Evolutionary conservation across 2,888 invertebrate genomes (phyloP).

Genomic region (Meta bourneti): DNA sequence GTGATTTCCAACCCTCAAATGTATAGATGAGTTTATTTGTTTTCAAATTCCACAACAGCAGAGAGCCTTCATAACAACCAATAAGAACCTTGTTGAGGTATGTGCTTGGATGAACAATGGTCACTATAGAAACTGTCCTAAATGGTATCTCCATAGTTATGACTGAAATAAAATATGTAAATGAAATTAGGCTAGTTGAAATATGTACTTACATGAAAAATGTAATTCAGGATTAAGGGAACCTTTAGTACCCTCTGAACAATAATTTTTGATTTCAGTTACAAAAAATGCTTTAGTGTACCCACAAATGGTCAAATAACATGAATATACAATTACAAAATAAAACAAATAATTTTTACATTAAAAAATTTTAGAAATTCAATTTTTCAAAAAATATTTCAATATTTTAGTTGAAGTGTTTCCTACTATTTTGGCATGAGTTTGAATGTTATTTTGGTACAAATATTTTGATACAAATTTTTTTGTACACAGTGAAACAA

Average conservation of each 20-base stretch:
- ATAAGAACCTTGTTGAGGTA: conserved; percentile 96
- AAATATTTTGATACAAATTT: no score
- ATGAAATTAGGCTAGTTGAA: neutral
- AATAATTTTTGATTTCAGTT: neutral
- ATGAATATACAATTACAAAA: neutral
- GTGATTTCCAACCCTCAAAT: conserved; percentile 87
- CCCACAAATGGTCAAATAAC: neutral
- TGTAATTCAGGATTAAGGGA: neutral
- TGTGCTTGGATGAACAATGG: conserved; percentile 94
- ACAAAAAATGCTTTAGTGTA: neutral
- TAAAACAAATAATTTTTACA: neutral
- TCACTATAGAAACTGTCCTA: conserved; percentile 88
- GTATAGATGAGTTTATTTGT: conserved; percentile 88
- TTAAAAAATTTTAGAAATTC: no score
- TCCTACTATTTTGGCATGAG: no score
- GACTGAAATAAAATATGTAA: neutral
- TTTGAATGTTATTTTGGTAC: no score
- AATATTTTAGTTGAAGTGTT: no score
- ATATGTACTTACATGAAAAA: no score
- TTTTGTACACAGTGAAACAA: no score
- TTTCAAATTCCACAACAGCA: conserved; percentile 95
- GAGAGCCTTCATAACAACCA: conserved; percentile 90
- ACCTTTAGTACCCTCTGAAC: neutral
- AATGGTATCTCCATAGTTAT: conserved; percentile 80
- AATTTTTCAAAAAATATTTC: no score